Conservation (phyloP, 1,140 invertebrate genomes). For the Orussus abietinus region DNA sequence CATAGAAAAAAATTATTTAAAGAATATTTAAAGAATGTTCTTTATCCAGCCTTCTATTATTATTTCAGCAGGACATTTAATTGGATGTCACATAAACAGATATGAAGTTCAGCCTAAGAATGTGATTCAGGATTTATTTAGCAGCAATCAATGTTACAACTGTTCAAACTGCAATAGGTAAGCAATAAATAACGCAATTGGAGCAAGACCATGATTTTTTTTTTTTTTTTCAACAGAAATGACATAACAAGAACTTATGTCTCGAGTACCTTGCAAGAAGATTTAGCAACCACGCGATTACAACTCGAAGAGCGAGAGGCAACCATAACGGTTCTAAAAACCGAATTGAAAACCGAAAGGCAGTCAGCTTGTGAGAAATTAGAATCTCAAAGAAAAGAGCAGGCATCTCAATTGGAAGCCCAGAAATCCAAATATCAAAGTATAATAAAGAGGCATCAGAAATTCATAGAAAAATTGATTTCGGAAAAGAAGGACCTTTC, state of each 20-base stretch:
- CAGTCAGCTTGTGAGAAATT: conserved; percentile 44
- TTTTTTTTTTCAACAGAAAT: background rate
- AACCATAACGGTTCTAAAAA: conserved; percentile 41
- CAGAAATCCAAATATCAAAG: conserved; percentile 65
- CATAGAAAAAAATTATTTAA: conserved; percentile 10
- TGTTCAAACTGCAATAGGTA: conserved; percentile 8
- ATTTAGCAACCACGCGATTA: conserved; percentile 34
- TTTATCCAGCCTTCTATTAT: conserved; percentile 4
- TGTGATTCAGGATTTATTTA: background rate
- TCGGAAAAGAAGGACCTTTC: conserved; percentile 64
- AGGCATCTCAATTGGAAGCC: conserved; percentile 46
- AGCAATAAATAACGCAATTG: background rate
- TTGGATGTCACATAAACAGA: conserved; percentile 4
- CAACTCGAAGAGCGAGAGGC: conserved; percentile 51
- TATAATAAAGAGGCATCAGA: conserved; percentile 62
- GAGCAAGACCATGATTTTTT: background rate
- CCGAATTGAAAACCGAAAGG: conserved; percentile 45
- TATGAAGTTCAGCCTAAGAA: background rate
- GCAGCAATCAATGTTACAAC: background rate
- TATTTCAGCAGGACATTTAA: conserved; percentile 3
- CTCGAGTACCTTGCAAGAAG: conserved; percentile 24
- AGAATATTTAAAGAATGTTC: conserved; percentile 4
- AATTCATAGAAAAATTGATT: conserved; percentile 67
- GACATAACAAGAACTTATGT: background rate
- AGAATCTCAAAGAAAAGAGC: conserved; percentile 40